phyloP scores from a whole-genome alignment of 2,113 vertebrate genomes.

The Aphyosemion australe region DNA sequence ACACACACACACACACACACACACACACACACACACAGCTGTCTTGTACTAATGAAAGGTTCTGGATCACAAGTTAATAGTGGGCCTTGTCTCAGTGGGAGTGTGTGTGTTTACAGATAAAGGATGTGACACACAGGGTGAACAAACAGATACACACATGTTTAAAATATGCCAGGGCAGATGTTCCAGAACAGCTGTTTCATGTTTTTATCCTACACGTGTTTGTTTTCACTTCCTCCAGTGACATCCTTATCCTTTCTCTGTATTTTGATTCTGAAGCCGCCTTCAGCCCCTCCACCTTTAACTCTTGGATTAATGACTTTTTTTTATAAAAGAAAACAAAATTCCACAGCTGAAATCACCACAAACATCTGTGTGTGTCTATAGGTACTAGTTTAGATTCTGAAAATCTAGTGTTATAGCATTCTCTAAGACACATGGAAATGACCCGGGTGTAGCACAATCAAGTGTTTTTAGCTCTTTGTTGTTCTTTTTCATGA shows the following conservation, averaged over 20 bases:
- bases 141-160: not conserved
- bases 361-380: too few species aligned
- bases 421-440: too few species aligned
- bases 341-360: not conserved
- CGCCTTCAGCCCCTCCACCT: not conserved
- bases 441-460: too few species aligned
- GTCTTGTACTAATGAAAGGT: too few species aligned
- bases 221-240: constrained; percentile 20
- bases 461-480: too few species aligned
- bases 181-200: constrained; percentile 29
- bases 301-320: not conserved
- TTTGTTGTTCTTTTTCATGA: too few species aligned
- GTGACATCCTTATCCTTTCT: not conserved
- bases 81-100: not conserved
- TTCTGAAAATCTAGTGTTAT: too few species aligned
- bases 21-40: constrained; percentile 6
- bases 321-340: not conserved
- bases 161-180: constrained; percentile 1
- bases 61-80: constrained; percentile 28
- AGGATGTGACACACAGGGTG: constrained; percentile 10
- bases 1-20: not conserved
- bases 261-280: not conserved
- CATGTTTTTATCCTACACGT: constrained; percentile 4
- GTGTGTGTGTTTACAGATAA: constrained; percentile 9
- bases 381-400: too few species aligned